Percentiles rank a stretch among this genome's conserved stretches.
Conservation (phyloP, 1,140 invertebrate genomes). For the Eubasilissa regina region DNA sequence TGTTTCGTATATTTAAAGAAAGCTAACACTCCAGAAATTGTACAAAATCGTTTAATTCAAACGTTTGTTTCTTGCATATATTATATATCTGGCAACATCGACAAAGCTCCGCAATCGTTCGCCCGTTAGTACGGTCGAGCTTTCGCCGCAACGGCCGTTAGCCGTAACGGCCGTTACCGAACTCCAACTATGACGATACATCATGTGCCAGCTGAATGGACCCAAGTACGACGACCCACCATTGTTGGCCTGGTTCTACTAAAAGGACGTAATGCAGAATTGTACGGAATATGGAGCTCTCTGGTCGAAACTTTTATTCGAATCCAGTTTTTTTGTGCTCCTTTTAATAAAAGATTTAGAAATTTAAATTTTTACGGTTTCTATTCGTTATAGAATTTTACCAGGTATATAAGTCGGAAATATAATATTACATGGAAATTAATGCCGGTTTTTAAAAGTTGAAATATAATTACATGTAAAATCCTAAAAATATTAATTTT, state of each 20-base stretch:
- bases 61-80: constrained; percentile 1
- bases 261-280: constrained; percentile 9
- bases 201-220: constrained; percentile 24
- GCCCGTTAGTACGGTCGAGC: constrained; percentile 13
- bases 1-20: not conserved
- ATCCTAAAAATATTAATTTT: too few species aligned
- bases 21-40: not conserved
- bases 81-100: constrained; percentile 13
- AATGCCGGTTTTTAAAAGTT: too few species aligned
- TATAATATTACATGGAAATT: too few species aligned
- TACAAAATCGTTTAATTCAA: not conserved
- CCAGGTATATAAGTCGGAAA: too few species aligned
- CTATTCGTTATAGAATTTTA: too few species aligned
- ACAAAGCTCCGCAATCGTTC: not conserved
- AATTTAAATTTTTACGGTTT: not conserved
- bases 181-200: constrained; percentile 30
- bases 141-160: constrained; percentile 20
- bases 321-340: not conserved
- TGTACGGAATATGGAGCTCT: constrained; percentile 1
- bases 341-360: not conserved
- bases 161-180: constrained; percentile 28
- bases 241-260: not conserved
- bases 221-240: not conserved
- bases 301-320: constrained; percentile 21
- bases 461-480: too few species aligned